These are phyloP conservation scores for Tetramorium parvispinum DNA, from an alignment of 1,140 invertebrate species.

Conservation along the genomic window DNA sequence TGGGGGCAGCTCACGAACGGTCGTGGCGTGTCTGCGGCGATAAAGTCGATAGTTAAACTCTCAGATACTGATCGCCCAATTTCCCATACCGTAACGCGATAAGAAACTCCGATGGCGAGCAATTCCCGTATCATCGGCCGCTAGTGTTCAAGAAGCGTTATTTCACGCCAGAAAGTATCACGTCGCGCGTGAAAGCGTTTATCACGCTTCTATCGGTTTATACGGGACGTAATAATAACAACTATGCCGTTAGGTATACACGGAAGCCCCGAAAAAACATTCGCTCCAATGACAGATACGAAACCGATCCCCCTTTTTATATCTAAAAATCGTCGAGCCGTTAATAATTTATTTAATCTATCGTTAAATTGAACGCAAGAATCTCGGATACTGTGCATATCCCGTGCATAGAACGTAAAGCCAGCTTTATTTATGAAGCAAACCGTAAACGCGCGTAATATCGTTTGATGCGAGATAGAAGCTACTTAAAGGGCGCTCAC, in stretches of 20 bases:
- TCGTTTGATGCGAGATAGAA: constrained; percentile 12
- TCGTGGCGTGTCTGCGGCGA: constrained; percentile 78
- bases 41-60: constrained; percentile 71
- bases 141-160: neutral
- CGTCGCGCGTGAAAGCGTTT: neutral
- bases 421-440: neutral
- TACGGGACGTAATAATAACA: neutral
- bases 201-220: neutral
- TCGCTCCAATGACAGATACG: neutral
- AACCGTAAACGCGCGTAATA: constrained; percentile 26
- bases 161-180: constrained; percentile 11
- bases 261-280: neutral
- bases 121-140: constrained; percentile 23
- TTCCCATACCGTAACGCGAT: constrained; percentile 26
- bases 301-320: neutral
- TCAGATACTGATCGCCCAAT: constrained; percentile 38
- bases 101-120: constrained; percentile 32
- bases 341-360: neutral
- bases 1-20: constrained; percentile 89
- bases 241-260: neutral
- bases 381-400: neutral
- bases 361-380: constrained; percentile 2
- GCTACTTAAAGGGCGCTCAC: neutral
- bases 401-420: neutral
- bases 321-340: neutral